phyloP scores from a whole-genome alignment of 2,888 invertebrate species.

The Hetaerina titia region DNA sequence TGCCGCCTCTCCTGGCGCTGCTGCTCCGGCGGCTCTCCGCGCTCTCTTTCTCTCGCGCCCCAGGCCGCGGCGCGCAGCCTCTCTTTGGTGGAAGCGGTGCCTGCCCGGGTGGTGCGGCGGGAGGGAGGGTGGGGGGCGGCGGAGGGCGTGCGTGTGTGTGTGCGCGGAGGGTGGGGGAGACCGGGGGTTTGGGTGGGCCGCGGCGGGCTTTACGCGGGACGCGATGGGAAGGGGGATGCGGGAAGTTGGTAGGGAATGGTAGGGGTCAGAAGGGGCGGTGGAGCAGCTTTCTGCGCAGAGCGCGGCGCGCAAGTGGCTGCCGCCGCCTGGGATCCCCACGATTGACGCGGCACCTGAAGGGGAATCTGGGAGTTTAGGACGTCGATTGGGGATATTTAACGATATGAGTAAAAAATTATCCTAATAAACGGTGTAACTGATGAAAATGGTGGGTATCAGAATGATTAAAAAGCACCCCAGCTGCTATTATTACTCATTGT shows the following conservation, averaged over 20 bases:
- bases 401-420: not conserved
- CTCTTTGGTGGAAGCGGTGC: conserved; percentile 21
- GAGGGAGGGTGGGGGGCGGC: conserved; percentile 18
- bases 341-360: conserved; percentile 55
- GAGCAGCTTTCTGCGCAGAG: conserved; percentile 57
- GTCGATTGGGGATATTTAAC: not conserved
- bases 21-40: not conserved
- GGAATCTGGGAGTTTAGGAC: conserved; percentile 13
- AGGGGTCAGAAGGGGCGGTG: not conserved
- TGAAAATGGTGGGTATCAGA: not conserved
- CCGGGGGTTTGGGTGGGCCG: not conserved
- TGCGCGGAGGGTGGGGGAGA: not conserved
- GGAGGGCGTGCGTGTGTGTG: not conserved
- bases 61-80: conserved; percentile 24
- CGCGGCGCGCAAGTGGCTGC: conserved; percentile 62
- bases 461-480: not conserved
- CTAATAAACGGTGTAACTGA: not conserved
- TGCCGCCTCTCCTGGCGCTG: not conserved
- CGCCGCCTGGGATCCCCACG: conserved; percentile 61
- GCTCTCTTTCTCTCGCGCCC: conserved; percentile 8
- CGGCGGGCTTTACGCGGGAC: not conserved
- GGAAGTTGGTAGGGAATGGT: not conserved
- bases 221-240: conserved; percentile 19
- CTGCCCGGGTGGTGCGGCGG: conserved; percentile 52
- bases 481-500: too few relatives aligned